These are phyloP conservation scores for Halictus rubicundus DNA, from an alignment of 1,140 invertebrate species.

Conservation along the genomic window DNA sequence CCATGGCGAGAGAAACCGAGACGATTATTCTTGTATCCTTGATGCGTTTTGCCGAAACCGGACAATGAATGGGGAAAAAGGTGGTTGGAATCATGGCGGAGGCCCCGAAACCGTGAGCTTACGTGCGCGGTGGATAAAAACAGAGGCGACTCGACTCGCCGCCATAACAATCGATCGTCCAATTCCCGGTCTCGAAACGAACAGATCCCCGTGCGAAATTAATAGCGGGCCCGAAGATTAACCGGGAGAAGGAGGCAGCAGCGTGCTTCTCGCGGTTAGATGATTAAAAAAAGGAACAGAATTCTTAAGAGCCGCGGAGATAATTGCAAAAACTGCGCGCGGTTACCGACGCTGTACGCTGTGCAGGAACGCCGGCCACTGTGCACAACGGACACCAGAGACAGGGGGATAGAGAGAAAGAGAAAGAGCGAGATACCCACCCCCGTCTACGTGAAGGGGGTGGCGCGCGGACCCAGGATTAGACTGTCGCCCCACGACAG, in stretches of 20 bases:
- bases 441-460: conserved; percentile 56
- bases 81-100: background rate
- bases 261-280: too few species aligned
- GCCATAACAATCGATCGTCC: conserved; percentile 21
- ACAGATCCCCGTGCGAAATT: conserved; percentile 36
- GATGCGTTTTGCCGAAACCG: conserved; percentile 23
- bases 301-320: conserved; percentile 63
- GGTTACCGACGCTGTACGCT: background rate
- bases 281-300: conserved; percentile 45
- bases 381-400: too few species aligned
- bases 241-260: background rate
- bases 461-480: conserved; percentile 72
- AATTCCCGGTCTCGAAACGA: background rate
- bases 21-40: conserved; percentile 41
- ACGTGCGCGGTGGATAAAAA: too few species aligned
- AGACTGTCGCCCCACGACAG: conserved; percentile 79
- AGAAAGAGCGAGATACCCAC: conserved; percentile 46
- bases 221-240: conserved; percentile 34
- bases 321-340: conserved; percentile 75
- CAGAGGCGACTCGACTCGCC: too few species aligned
- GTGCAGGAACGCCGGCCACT: background rate
- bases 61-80: background rate
- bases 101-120: too few species aligned
- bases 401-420: conserved; percentile 41
- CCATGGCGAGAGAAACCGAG: conserved; percentile 47